Base-by-base conservation (phyloP, 1,140 invertebrate species). In the Hylaeus volcanicus region DNA sequence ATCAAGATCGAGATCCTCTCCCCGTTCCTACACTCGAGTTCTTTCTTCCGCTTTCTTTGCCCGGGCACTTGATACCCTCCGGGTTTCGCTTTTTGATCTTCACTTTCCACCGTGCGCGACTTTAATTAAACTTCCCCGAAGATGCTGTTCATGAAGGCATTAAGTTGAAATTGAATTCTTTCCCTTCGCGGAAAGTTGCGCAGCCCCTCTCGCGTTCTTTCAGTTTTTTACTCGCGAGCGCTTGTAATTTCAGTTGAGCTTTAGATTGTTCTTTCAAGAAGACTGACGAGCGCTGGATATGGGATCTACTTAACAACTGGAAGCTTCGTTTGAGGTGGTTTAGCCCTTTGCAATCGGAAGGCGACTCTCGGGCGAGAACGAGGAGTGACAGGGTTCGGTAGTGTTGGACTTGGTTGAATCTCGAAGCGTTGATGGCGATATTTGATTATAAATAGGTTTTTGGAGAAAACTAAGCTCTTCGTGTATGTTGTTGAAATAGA, bases 121-220 rank as follows among this genome's bases (percentile, higher is more conserved):
- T 78, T 78, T 78, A 78, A 78, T 78, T 78, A 78, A 78, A 72
- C 75, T 72, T 63, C 56, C 37, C 15, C 39, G 39, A 72, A 51
- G 66, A 77, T 70, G 68, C 43, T 78, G 68, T 61, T 69, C 55
- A 37, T 43, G 48, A 72, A 58, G 39, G 68, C 56, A 72, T 69
- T 37, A 78, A 78, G 68, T 78, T 78, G 75, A 63, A 78, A 72
- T 78, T 78, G 68, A 78, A 51, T 66, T 75, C 43, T 68, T 74
- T 74, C 66, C 43, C 71, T 74, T 26, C 63, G 15, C n/a, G 12
- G 51, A 26, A 48, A 43, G 14, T 51, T 15, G 9, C 60, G 41
- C 26, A 26, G 26, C 15, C 51, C 41, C 14, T 53, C 8, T 64
- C 64, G 12, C n/a, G 37, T 51, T 60, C 61, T 45, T 74, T 48